Evolutionary conservation across 2,888 invertebrate species (phyloP).

Genomic region (Drosophila vallismaia): DNA sequence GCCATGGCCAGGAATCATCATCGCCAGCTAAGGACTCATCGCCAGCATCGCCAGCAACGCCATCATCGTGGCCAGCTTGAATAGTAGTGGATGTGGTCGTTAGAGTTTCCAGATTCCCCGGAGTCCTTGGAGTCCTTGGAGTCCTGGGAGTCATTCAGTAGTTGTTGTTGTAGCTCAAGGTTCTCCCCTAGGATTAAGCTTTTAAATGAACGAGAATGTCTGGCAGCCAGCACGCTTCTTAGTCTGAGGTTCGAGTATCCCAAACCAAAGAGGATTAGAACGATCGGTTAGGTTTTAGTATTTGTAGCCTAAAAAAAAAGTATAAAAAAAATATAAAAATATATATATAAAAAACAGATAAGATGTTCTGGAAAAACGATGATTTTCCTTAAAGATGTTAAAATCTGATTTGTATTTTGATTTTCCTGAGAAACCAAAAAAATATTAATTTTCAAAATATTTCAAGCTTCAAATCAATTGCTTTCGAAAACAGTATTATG

Average conservation of each 20-base stretch:
- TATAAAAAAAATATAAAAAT: neutral
- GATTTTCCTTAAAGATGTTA: neutral
- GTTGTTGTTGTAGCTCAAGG: conserved; percentile 45
- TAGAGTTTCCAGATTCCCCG: neutral
- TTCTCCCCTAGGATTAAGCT: conserved; percentile 38
- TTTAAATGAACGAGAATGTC: conserved; percentile 30
- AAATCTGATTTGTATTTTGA: neutral
- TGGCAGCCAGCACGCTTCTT: conserved; percentile 19
- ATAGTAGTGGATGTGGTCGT: conserved; percentile 28
- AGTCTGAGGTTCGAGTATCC: conserved; percentile 11
- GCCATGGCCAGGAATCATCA: conserved; percentile 16
- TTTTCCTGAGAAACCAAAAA: conserved; percentile 1
- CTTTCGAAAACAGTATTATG: neutral
- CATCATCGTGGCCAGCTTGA: conserved; percentile 30
- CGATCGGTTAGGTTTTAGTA: conserved; percentile 2
- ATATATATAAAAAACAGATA: neutral
- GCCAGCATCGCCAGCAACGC: conserved; percentile 18
- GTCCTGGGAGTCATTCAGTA: conserved; percentile 35
- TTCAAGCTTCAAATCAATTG: neutral
- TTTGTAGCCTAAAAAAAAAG: conserved; percentile 1
- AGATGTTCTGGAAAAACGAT: neutral
- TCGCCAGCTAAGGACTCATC: conserved; percentile 12
- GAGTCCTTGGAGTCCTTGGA: neutral
- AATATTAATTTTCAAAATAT: neutral
- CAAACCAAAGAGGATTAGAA: neutral